A percentile compares a stretch with the other conserved stretches of the same genome.
Conservation (phyloP, 2,888 invertebrate genomes). For the Pachycephus smyrnensis region DNA sequence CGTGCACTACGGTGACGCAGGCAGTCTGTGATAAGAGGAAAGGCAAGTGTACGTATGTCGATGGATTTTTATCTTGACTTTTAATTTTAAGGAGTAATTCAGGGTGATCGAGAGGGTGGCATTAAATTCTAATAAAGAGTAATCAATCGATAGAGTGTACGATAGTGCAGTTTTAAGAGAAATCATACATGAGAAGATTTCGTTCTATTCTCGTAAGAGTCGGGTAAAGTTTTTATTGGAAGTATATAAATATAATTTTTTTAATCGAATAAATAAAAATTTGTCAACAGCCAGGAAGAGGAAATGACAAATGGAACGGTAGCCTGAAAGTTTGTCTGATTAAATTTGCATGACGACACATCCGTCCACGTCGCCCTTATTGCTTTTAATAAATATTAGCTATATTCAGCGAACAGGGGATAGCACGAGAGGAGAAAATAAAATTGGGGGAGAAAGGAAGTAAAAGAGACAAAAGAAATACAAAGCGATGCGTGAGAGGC, state of each 20-base stretch:
- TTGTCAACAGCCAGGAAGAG: slow-evolving; percentile 34
- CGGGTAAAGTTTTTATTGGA: neutral
- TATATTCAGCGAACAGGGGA: too few relatives aligned
- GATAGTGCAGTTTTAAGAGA: neutral
- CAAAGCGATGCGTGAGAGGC: neutral
- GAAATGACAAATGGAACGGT: slow-evolving; percentile 11
- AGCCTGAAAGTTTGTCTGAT: neutral
- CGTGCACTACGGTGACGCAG: neutral
- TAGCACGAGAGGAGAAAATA: too few relatives aligned
- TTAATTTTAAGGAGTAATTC: neutral
- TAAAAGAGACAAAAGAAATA: too few relatives aligned
- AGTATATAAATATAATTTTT: slow-evolving; percentile 14
- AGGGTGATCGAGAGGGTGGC: neutral
- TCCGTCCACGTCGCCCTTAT: too few relatives aligned
- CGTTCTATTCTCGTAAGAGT: too few relatives aligned
- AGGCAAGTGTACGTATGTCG: neutral
- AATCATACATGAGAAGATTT: too few relatives aligned
- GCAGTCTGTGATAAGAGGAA: neutral
- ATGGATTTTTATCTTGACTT: neutral
- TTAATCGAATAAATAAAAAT: too few relatives aligned
- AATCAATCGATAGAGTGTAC: neutral
- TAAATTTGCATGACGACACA: too few relatives aligned
- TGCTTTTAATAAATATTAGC: too few relatives aligned
- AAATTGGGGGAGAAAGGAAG: too few relatives aligned
- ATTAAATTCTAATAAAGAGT: neutral